Evolutionary conservation across 2,888 invertebrate genomes (phyloP).

Genomic region (Congeria kusceri): DNA sequence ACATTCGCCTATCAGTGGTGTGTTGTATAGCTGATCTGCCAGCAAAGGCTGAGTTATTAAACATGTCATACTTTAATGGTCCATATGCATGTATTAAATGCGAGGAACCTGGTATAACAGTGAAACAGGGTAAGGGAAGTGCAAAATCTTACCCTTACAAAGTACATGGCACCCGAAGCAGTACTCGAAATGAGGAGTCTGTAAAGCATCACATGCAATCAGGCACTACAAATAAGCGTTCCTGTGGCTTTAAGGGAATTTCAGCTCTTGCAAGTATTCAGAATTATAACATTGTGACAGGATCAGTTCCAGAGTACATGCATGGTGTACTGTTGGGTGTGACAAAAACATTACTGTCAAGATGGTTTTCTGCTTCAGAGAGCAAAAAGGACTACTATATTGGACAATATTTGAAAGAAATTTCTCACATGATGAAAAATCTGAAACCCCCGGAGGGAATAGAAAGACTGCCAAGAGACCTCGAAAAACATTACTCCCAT

Average conservation of each 20-base stretch:
- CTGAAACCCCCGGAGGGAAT: slow-evolving; percentile 26
- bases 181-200: slow-evolving; percentile 1
- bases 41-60: too few species aligned
- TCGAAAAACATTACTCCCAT: slow-evolving; percentile 17
- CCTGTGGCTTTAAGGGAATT: slow-evolving; percentile 40
- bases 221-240: slow-evolving; percentile 7
- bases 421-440: slow-evolving; percentile 11
- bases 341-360: slow-evolving; percentile 22
- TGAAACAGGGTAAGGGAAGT: slow-evolving; percentile 40
- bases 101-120: slow-evolving; percentile 45
- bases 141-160: slow-evolving; percentile 37
- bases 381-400: slow-evolving; percentile 19
- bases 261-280: slow-evolving; percentile 26
- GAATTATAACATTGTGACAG: slow-evolving; percentile 23
- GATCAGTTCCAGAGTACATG: slow-evolving; percentile 40
- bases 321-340: slow-evolving; percentile 44
- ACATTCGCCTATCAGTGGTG: slow-evolving; percentile 39
- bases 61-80: too few species aligned
- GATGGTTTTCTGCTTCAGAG: slow-evolving; percentile 27
- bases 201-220: slow-evolving; percentile 15
- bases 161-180: not conserved
- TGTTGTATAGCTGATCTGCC: slow-evolving; percentile 46
- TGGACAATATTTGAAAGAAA: slow-evolving; percentile 22
- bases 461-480: slow-evolving; percentile 26
- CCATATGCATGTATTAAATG: too few species aligned